Conservation (phyloP, 2,113 vertebrate genomes). For the Australoheros scitulus region DNA sequence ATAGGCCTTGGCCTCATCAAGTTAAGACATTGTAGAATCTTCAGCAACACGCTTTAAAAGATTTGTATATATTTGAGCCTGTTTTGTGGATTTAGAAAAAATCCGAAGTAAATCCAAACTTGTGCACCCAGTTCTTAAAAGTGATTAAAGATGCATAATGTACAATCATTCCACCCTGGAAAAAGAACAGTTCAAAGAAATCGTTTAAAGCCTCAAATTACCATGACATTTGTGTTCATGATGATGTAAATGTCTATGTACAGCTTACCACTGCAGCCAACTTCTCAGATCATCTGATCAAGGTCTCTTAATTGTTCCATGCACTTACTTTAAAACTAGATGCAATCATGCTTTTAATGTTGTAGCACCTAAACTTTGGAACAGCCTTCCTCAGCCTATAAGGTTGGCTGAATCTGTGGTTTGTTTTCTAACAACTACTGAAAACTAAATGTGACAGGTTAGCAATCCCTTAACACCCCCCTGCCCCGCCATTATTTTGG, state of each 20-base stretch:
- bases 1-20: too few relatives aligned
- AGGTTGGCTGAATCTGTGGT: neutral
- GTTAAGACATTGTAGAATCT: too few relatives aligned
- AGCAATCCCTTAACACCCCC: fast-evolving
- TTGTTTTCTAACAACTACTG: neutral
- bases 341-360: neutral
- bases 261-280: neutral
- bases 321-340: neutral
- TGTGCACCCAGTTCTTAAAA: too few relatives aligned
- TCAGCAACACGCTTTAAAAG: too few relatives aligned
- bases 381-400: neutral
- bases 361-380: neutral
- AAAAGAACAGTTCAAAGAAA: too few relatives aligned
- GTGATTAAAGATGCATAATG: too few relatives aligned
- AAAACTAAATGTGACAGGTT: neutral
- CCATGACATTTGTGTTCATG: too few relatives aligned
- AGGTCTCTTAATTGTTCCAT: neutral
- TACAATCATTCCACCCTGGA: too few relatives aligned
- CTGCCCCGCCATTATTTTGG: neutral
- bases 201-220: too few relatives aligned
- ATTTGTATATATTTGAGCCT: too few relatives aligned
- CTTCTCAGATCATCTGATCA: neutral
- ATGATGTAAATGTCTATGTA: neutral
- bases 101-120: too few relatives aligned
- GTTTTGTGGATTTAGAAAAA: too few relatives aligned